These are phyloP conservation scores for Chelidonichthys spinosus DNA, from an alignment of 2,797 vertebrate genomes.

Conservation along the genomic window DNA sequence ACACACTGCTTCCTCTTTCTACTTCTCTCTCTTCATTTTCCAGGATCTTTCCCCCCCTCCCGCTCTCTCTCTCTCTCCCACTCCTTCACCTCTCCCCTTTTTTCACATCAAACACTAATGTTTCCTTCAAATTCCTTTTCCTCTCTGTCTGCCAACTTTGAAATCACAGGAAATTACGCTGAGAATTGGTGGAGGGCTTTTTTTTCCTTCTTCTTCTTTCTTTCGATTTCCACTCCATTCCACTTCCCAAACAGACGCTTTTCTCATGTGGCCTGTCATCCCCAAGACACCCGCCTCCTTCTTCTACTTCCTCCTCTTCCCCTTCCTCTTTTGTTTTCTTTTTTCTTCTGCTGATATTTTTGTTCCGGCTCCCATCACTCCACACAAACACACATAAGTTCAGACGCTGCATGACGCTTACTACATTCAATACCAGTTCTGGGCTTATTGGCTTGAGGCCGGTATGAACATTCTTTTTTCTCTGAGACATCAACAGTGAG, in stretches of 20 bases:
- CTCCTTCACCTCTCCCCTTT: constrained; percentile 58
- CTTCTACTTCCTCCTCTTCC: constrained; percentile 49
- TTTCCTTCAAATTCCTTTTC: constrained; percentile 86
- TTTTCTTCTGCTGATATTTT: constrained; percentile 62
- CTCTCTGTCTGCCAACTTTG: constrained; percentile 85
- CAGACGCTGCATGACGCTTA: constrained; percentile 42
- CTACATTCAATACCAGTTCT: constrained; percentile 53
- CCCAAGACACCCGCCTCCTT: constrained; percentile 59
- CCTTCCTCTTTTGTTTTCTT: constrained; percentile 21
- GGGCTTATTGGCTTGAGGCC: constrained; percentile 50
- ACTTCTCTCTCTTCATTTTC: constrained; percentile 71
- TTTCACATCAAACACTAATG: constrained; percentile 86
- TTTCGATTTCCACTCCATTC: constrained; percentile 79
- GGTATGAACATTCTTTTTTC: constrained; percentile 21
- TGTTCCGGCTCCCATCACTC: constrained; percentile 63
- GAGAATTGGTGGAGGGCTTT: constrained; percentile 76
- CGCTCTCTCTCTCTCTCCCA: constrained; percentile 55
- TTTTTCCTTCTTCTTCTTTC: constrained; percentile 21
- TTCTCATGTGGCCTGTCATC: constrained; percentile 75
- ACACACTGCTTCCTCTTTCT: constrained; percentile 7
- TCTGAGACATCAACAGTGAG: constrained; percentile 45
- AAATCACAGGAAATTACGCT: constrained; percentile 87
- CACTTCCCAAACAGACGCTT: constrained; percentile 75
- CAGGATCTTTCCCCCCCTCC: constrained; percentile 71
- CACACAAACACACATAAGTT: constrained; percentile 22